phyloP scores from a whole-genome alignment of 2,888 invertebrate species.

The Marronus borbonicus region DNA sequence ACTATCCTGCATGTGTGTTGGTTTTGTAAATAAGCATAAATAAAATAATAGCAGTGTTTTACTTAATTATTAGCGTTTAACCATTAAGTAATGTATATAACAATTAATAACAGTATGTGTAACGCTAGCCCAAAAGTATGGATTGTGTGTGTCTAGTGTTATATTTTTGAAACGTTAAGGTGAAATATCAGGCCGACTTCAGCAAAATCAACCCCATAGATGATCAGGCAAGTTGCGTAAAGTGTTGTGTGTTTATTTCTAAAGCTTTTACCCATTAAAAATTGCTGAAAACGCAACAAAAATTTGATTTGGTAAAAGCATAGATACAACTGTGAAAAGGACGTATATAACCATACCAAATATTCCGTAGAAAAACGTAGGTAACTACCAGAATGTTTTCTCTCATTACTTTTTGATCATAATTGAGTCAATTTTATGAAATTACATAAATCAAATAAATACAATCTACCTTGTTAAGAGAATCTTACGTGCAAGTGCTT shows the following conservation, averaged over 20 bases:
- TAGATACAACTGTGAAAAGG: neutral
- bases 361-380: neutral
- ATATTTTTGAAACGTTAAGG: constrained; percentile 15
- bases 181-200: constrained; percentile 8
- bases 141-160: constrained; percentile 35
- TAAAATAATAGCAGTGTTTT: neutral
- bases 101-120: constrained; percentile 35
- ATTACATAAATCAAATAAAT: neutral
- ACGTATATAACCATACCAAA: neutral
- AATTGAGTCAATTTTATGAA: constrained; percentile 9
- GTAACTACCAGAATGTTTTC: neutral
- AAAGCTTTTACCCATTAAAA: neutral
- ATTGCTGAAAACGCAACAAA: constrained; percentile 6
- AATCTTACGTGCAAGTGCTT: neutral
- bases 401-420: constrained; percentile 16
- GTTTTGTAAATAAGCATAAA: constrained; percentile 27
- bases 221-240: constrained; percentile 26
- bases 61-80: constrained; percentile 32
- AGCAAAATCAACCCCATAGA: constrained; percentile 12
- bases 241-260: constrained; percentile 21
- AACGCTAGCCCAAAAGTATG: constrained; percentile 39
- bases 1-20: constrained; percentile 27
- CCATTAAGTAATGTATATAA: constrained; percentile 33
- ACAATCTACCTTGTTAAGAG: neutral
- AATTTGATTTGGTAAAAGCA: neutral